Conservation (phyloP, 2,113 vertebrate species). For the Microtus montanus region DNA sequence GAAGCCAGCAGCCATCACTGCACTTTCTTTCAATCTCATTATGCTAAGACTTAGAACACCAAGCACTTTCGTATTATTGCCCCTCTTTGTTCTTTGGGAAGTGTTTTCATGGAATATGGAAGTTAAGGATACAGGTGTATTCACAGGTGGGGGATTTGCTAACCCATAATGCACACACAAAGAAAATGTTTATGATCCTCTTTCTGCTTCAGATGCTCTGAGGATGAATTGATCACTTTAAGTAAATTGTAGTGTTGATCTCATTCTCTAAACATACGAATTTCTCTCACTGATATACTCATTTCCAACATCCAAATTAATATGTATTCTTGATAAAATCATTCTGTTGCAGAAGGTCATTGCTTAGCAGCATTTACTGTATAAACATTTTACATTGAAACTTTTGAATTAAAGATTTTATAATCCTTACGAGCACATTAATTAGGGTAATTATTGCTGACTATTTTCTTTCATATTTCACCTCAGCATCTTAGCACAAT, state of each 20-base stretch:
- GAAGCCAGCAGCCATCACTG: not conserved
- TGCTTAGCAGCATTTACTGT: not conserved
- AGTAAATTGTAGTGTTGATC: not conserved
- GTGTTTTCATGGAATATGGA: not conserved
- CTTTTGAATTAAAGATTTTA: conserved; percentile 38
- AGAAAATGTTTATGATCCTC: not conserved
- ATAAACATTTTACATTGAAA: not conserved
- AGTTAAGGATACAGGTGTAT: not conserved
- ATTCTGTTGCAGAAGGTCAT: not conserved
- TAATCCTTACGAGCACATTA: not conserved
- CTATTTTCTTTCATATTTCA: not conserved
- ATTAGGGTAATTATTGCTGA: not conserved
- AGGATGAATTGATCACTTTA: conserved; percentile 10
- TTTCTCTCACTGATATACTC: not conserved
- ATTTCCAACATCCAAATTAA: not conserved
- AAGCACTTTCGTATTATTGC: not conserved
- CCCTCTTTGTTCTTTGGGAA: conserved; percentile 2
- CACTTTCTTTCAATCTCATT: not conserved
- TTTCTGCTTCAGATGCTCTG: conserved; percentile 1
- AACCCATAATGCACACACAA: not conserved
- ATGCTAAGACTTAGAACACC: not conserved
- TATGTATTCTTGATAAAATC: not conserved
- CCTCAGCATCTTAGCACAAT: not conserved
- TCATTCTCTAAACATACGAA: not conserved
- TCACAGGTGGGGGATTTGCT: not conserved